These are phyloP conservation scores for Cosmia pyralina DNA, from an alignment of 2,888 invertebrate species.

Conservation along the genomic window DNA sequence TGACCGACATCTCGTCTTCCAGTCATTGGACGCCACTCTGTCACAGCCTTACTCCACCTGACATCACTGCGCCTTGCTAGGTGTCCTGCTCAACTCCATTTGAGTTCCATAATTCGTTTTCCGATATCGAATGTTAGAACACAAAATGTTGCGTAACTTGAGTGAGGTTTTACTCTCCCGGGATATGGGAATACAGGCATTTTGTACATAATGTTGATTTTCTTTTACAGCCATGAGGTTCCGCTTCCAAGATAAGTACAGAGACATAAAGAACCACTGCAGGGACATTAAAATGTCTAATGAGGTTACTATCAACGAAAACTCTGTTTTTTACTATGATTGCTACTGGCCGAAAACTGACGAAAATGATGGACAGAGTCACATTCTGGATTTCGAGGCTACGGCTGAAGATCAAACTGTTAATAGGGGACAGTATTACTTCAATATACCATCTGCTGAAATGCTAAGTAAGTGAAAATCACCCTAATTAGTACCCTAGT, in stretches of 20 bases:
- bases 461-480: slow-evolving; percentile 83
- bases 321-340: slow-evolving; percentile 85
- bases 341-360: slow-evolving; percentile 84
- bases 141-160: too few relatives aligned
- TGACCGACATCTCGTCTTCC: too few relatives aligned
- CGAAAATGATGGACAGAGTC: slow-evolving; percentile 78
- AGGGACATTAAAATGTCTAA: slow-evolving; percentile 83
- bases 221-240: slow-evolving; percentile 84
- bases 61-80: too few relatives aligned
- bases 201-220: slow-evolving; percentile 12
- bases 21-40: too few relatives aligned
- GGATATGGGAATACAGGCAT: background rate
- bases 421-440: slow-evolving; percentile 84
- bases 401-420: slow-evolving; percentile 76
- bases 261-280: slow-evolving; percentile 78
- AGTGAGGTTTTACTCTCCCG: too few relatives aligned
- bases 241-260: slow-evolving; percentile 79
- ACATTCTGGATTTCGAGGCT: slow-evolving; percentile 85
- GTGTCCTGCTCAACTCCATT: too few relatives aligned
- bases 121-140: too few relatives aligned
- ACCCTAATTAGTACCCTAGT: too few relatives aligned
- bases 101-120: too few relatives aligned
- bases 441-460: slow-evolving; percentile 83
- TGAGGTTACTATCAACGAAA: slow-evolving; percentile 80
- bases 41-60: too few relatives aligned